Base-by-base conservation (phyloP, 2,888 invertebrate species). In the Gastrophysa polygoni region DNA sequence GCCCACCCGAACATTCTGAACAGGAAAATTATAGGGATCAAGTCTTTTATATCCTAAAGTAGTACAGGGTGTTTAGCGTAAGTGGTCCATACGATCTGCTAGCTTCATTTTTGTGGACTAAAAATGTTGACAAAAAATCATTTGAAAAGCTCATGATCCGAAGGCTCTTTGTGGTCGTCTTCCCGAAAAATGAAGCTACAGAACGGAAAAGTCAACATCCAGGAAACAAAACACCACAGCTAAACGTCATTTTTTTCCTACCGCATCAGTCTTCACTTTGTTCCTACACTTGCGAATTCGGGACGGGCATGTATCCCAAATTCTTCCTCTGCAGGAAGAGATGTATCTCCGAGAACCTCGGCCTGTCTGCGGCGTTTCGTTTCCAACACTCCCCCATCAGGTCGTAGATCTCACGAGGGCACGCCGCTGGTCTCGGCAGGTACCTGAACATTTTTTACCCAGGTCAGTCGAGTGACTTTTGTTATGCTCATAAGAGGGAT, bases 331-430 rank as follows among this genome's bases (percentile, higher is more conserved):
- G 88, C 70, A 95, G 86, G 83, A 93, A 95, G 75, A 93, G 86
- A 79, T 94, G 93, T 59, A 96, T 91, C 82, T 95, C 95, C 75
- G 91, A 86, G 84, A 96, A 96, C 64, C 91, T 88, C 0, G 95
- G 95, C 38, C 96, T 85, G 75, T 93, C 91, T 57, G 86, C 85
- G 54, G 92, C 90, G 73, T 90, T 89, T 57, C 92, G 85, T 73
- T 91, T 90, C 95, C 95, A 96, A 82, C 95, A 96, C 82, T 95
- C 94, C 72, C 89, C 89, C 92, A 96, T 93, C 72, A 95, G 87
- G 80, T 93, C 94, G 84, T 92, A 95, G 66, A 96, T 91, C 81
- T 96, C 95, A 68, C 91, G 86, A 43, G 95, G 91, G 81, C 94
- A 94, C 64, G 88, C 87, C 46, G 88, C 84, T 11, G 93, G 94